phyloP scores from a whole-genome alignment of 2,888 invertebrate genomes.

The Adela reaumurella region DNA sequence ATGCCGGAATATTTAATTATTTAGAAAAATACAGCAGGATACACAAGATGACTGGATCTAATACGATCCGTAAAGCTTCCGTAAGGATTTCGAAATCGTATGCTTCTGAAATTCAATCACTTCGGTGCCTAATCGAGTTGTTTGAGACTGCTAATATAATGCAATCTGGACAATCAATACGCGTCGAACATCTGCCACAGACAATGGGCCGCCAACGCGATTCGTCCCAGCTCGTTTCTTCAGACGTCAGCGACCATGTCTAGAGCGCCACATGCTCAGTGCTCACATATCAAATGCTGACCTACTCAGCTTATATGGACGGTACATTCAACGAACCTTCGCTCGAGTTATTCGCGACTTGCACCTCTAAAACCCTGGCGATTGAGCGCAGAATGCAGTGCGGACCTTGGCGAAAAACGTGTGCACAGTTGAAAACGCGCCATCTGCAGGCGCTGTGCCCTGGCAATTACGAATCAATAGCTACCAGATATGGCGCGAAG shows the following conservation, averaged over 20 bases:
- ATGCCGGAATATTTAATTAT: too few species aligned
- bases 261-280: not conserved
- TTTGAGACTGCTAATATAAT: too few species aligned
- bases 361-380: too few species aligned
- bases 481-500: slow-evolving; percentile 28
- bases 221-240: not conserved
- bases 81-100: too few species aligned
- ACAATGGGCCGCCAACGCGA: not conserved
- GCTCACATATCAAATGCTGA: not conserved
- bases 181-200: not conserved
- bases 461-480: not conserved
- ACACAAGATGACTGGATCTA: too few species aligned
- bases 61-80: too few species aligned
- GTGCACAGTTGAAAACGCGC: not conserved
- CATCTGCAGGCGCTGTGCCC: not conserved
- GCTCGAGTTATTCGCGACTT: not conserved
- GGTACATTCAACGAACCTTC: not conserved
- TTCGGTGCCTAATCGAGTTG: too few species aligned
- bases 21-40: too few species aligned
- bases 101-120: too few species aligned
- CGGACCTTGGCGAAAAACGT: not conserved
- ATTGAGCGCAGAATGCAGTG: not conserved
- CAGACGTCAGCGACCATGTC: not conserved
- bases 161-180: not conserved
- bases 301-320: not conserved